Conservation (phyloP, 2,888 invertebrate species). For the Carpatolechia fugitivella region DNA sequence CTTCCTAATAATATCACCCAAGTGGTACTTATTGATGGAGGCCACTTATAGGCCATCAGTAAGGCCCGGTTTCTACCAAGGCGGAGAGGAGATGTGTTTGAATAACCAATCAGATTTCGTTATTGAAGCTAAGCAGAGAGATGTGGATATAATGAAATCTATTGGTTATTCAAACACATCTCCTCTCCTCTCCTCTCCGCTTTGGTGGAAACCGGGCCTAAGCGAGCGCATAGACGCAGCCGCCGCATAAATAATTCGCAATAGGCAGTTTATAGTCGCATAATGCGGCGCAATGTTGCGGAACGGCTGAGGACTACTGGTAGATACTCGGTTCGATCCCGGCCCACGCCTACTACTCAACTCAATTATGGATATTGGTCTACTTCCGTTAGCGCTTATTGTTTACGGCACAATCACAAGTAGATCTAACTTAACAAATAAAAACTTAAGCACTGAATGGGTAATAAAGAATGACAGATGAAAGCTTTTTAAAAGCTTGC, state of each 20-base stretch:
- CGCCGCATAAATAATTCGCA: conserved; percentile 58
- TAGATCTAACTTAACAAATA: not conserved
- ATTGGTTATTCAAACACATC: too few species aligned
- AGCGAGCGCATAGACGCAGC: conserved; percentile 28
- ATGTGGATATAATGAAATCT: too few species aligned
- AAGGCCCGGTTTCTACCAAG: too few species aligned
- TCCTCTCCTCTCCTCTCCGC: too few species aligned
- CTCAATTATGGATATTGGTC: conserved; percentile 48
- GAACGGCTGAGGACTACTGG: conserved; percentile 40
- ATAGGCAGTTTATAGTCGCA: conserved; percentile 39
- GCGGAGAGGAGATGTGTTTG: too few species aligned
- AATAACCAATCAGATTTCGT: too few species aligned
- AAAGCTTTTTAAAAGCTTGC: not conserved
- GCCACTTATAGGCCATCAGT: not conserved
- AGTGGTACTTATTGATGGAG: not conserved
- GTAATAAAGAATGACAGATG: not conserved
- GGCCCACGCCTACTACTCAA: conserved; percentile 50
- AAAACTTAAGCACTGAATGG: conserved; percentile 1
- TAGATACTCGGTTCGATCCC: conserved; percentile 27
- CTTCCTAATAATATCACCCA: too few species aligned
- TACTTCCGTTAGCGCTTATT: conserved; percentile 42
- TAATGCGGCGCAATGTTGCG: conserved; percentile 49
- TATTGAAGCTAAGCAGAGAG: too few species aligned
- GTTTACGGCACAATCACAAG: not conserved
- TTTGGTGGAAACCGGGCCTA: too few species aligned